phyloP scores from a whole-genome alignment of 2,797 vertebrate genomes.

The Aphelocoma californica region DNA sequence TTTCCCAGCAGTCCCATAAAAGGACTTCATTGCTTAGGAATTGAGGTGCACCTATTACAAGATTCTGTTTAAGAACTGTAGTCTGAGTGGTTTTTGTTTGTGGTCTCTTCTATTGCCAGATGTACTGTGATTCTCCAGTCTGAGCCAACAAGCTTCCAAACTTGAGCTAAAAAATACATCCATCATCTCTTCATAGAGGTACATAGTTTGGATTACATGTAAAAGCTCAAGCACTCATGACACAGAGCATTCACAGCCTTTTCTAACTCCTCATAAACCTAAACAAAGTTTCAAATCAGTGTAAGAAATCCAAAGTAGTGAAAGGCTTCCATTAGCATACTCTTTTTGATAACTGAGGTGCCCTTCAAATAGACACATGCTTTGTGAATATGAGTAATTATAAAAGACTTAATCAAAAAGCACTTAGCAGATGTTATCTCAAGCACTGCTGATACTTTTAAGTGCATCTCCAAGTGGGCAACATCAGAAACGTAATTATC shows the following conservation, averaged over 20 bases:
- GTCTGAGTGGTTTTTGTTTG: neutral
- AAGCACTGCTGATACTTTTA: constrained; percentile 35
- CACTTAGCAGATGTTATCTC: constrained; percentile 50
- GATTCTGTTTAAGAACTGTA: neutral
- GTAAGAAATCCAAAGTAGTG: neutral
- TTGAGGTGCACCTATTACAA: neutral
- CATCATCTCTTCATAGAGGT: neutral
- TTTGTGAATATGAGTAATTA: constrained; percentile 58
- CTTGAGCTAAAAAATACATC: neutral
- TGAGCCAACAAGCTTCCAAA: neutral
- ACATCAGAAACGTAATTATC: constrained; percentile 38
- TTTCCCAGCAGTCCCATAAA: neutral
- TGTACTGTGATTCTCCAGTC: neutral
- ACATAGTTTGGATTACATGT: neutral
- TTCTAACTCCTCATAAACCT: neutral
- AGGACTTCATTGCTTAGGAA: neutral
- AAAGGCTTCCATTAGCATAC: neutral
- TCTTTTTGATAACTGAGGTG: constrained; percentile 16
- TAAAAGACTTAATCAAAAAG: constrained; percentile 57
- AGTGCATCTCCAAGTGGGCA: constrained; percentile 40
- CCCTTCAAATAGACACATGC: constrained; percentile 22
- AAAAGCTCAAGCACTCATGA: neutral
- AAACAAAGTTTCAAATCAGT: neutral
- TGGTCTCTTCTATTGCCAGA: neutral
- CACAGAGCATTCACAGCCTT: neutral